These are phyloP conservation scores for Phodopus roborovskii DNA, from an alignment of 2,113 vertebrate species.

Conservation along the genomic window DNA sequence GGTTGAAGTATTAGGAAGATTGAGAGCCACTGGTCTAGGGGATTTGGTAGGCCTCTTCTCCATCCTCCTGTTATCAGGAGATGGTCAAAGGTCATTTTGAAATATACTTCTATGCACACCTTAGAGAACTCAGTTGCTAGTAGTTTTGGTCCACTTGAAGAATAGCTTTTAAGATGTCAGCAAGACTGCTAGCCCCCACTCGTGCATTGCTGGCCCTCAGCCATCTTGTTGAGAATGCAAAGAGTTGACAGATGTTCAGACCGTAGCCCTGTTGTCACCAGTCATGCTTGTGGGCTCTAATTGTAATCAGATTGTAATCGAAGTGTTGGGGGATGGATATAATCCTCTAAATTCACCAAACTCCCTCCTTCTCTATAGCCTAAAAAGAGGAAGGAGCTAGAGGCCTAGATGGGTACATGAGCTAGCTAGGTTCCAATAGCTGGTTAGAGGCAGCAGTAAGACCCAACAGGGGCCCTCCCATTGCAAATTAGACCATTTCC, in stretches of 20 bases:
- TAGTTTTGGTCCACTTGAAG: slow-evolving; percentile 15
- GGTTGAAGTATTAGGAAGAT: neutral
- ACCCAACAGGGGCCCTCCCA: neutral
- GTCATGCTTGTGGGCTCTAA: neutral
- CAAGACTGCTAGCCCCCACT: neutral
- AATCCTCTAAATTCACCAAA: neutral
- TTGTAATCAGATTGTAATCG: neutral
- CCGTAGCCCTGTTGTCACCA: neutral
- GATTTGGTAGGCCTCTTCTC: neutral
- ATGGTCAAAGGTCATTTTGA: neutral
- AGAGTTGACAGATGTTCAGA: neutral
- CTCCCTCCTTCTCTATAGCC: neutral
- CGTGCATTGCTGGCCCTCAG: neutral
- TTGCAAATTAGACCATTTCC: neutral
- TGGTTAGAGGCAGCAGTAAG: neutral
- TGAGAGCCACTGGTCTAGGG: neutral
- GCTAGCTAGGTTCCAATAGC: neutral
- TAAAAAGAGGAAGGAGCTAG: neutral
- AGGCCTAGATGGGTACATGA: slow-evolving; percentile 58
- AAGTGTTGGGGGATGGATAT: neutral
- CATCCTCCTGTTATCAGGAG: neutral
- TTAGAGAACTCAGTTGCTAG: neutral
- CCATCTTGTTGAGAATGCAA: neutral
- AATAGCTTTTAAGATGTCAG: neutral
- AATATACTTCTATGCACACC: neutral